Base-by-base conservation (phyloP, 2,113 vertebrate species). In the Zootoca vivipara region DNA sequence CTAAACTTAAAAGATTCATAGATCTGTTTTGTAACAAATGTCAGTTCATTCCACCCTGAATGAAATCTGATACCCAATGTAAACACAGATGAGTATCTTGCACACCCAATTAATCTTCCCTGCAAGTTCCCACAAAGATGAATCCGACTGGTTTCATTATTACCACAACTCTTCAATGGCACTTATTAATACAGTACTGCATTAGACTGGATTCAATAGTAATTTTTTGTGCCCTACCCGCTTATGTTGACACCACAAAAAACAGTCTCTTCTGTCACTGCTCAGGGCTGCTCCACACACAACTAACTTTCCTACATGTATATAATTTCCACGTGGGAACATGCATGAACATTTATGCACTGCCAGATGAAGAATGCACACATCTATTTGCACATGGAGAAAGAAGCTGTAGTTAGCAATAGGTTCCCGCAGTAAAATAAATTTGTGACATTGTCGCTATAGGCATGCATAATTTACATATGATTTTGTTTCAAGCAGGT, bases 11-110 rank as follows among this genome's bases (percentile, higher is more conserved):
- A 15, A 87, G 58, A 72, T 4, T 86, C 69, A 77, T 52, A 88
- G 56, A 80, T 83, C 58, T 85, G 33, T 78, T 89, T 73, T 80
- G 30, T 9, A 89, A 78, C 3, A 38, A 38, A 78, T 85, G 82
- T 86, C 89, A 87, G 33, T 64, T 86, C 88, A 75, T 38, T 26
- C n/a, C 81, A 91, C 13, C 62, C 78, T 1, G 18, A 94, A 91
- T 2, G 83, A 46, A 72, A 80, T 1, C 46, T 3, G 22, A 0
- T 85, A 8, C 0, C 78, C 85, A 90, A 52, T 46, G 73, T 82
- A 90, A 91, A 88, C 78, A 85, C 0, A 7, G 65, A 79, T 1
- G 3, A 62, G 83, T 52, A 52, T 46, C 7, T 40, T 87, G 78
- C 20, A 89, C 24, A 78, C 6, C 0, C 52, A 79, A 38, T 81